phyloP scores from a whole-genome alignment of 2,888 invertebrate genomes.

The Catocala nupta region DNA sequence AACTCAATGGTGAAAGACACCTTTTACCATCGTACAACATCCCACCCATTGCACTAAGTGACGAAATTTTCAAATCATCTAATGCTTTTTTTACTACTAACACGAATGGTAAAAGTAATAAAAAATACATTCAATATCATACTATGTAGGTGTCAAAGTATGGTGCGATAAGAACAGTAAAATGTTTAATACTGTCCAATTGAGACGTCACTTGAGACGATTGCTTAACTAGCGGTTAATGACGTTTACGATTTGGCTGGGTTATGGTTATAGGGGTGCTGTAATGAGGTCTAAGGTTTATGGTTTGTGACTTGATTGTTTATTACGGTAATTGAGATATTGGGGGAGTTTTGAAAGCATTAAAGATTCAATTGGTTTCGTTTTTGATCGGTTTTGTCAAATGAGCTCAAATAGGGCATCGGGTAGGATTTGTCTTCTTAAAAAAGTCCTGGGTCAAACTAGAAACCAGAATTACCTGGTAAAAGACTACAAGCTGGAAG shows the following conservation, averaged over 20 bases:
- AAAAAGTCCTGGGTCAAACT: too few species aligned
- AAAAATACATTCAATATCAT: conserved; percentile 12
- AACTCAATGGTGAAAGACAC: too few species aligned
- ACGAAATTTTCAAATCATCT: not conserved
- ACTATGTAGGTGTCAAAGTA: conserved; percentile 33
- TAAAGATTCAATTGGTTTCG: too few species aligned
- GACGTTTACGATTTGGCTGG: conserved; percentile 54
- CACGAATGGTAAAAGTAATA: conserved; percentile 10
- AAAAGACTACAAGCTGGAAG: too few species aligned
- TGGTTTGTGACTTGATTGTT: conserved; percentile 50
- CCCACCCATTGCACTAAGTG: not conserved
- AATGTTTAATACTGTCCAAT: conserved; percentile 44
- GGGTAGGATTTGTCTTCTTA: too few species aligned
- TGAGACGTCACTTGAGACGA: conserved; percentile 43
- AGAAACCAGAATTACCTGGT: too few species aligned
- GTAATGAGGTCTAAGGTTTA: conserved; percentile 59
- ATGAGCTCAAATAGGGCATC: too few species aligned
- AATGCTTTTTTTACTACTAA: conserved; percentile 1
- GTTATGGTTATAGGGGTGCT: conserved; percentile 49
- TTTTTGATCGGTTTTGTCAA: too few species aligned
- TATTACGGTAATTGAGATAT: conserved; percentile 47
- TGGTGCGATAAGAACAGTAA: conserved; percentile 37
- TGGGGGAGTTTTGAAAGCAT: not conserved
- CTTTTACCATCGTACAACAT: not conserved
- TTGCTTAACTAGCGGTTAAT: conserved; percentile 37